Evolutionary conservation across 2,888 invertebrate genomes (phyloP).

Genomic region (Oscheius onirici): DNA sequence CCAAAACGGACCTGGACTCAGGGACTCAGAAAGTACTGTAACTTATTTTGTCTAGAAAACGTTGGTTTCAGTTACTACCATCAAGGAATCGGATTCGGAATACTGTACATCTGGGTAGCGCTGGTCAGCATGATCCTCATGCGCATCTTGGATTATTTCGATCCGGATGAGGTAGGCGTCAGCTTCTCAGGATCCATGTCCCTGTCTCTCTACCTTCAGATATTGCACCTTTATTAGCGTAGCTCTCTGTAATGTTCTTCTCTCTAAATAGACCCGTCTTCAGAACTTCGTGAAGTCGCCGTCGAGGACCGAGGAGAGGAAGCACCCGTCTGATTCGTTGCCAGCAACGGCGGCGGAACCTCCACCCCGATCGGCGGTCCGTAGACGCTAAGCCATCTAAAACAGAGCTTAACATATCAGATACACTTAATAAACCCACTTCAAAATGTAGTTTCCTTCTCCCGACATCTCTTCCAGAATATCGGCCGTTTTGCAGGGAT

Average conservation of each 20-base stretch:
- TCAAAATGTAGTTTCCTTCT: conserved; percentile 48
- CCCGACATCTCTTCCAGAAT: conserved; percentile 53
- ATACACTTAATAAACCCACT: conserved; percentile 34
- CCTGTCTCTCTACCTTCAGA: neutral
- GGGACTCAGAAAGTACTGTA: conserved; percentile 12
- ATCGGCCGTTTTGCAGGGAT: conserved; percentile 62
- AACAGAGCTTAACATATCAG: conserved; percentile 12
- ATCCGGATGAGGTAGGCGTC: conserved; percentile 40
- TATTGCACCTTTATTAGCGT: too few species aligned
- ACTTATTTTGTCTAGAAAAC: neutral
- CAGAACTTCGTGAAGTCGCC: conserved; percentile 33
- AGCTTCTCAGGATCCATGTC: neutral
- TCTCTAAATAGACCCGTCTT: conserved; percentile 33
- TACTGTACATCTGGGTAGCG: conserved; percentile 64
- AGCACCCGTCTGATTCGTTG: neutral
- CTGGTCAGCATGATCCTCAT: conserved; percentile 57
- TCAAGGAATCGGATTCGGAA: conserved; percentile 66
- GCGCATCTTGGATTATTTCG: conserved; percentile 53
- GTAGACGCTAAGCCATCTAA: conserved; percentile 56
- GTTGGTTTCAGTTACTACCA: conserved; percentile 60
- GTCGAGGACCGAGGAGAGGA: conserved; percentile 24
- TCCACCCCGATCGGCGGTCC: conserved; percentile 45
- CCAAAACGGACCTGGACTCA: conserved; percentile 11
- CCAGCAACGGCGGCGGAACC: conserved; percentile 35
- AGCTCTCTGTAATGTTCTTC: neutral